Base-by-base conservation (phyloP, 2,113 vertebrate genomes). In the Bothrops jararaca region DNA sequence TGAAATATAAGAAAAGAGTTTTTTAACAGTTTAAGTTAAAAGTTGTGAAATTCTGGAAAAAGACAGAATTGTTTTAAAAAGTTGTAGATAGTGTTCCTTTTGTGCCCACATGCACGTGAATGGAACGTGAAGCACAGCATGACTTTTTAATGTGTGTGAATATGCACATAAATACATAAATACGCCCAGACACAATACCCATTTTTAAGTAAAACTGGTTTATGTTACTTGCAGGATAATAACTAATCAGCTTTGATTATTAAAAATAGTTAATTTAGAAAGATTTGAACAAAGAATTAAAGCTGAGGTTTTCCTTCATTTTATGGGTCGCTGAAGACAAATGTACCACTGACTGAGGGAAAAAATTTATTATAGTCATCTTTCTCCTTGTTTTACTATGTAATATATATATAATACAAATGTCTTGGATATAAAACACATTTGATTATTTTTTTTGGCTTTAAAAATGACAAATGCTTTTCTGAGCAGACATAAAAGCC, bases 391-490 rank as follows among this genome's bases (percentile, higher is more conserved):
- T 92, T 95, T 93, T 0, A 20, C 93, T 94, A 74, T 52, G 48
- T 26, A 52, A 42, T 42, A 42, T 42, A 42, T 42, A 50, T n/a
- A 85, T 26, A 39, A 89, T 18, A 11, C 50, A 93, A 91, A 88
- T n/a, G 24, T 85, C 69, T 13, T 86, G 85, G 3, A 60, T 45
- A n/a, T 39, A 50, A 58, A 86, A 90, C n/a, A 48, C 7, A 1
- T 42, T 80, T 53, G 85, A 29, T 53, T 93, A 60, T 60, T 85
- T 54, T 4, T 4, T 87, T 15, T 95, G 52, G 89, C 56, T 93
- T 69, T 89, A 23, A 45, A 91, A 64, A 86, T 48, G 57, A 45
- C n/a, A 80, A 13, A n/a, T 54, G 4, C n/a, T 86, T 93, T 64
- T 91, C 23, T 90, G 52, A 45, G 42, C 24, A 20, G 56, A 20